Evolutionary conservation across 2,113 vertebrate genomes (phyloP), one percentile per base, ranked within the genome.

Genomic region (Cyphomyrus plagiostoma): DNA sequence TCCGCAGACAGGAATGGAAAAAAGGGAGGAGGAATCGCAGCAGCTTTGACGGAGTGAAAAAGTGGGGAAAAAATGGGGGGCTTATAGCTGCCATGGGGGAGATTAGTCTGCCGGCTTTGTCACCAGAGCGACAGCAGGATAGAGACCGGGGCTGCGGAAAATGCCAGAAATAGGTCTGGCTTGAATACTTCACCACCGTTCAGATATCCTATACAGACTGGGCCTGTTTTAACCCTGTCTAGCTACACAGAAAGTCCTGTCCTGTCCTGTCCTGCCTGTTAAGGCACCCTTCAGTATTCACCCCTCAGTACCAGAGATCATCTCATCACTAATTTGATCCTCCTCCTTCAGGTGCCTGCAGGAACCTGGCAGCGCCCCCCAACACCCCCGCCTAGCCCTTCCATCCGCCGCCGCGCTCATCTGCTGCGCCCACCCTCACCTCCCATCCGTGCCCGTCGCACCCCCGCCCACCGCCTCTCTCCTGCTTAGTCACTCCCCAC

Each of bases 251-350:
- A 26, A 39, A 49, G 42, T n/a, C 3, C 3, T 49, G 45, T 74
- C 4, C 3, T 49, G 45, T 74, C 4, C n/a, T 49, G 84, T 45
- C 88, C 42, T 82, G 35, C n/a, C 45, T 80, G 26, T 17, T 74
- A 11, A 42, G 9, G 42, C 13, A 74, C 11, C 4, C 42, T 66
- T 56, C 50, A 56, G 23, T 53, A 62, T 52, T 15, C 53, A 21
- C 8, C 11, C 66, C 30, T 26, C 50, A 30, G 53, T 70, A 46
- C 26, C 87, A 92, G 89, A 92, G 90, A 90, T 92, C 45, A 85
- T 50, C n/a, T 26, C 62, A 26, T 30, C 62, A 26, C 62, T 66
- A 85, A 26, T 85, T 85, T 85, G 39, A n/a, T 74, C 17, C 23
- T 10, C 30, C 48, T 52, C 13, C 30, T 87, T 56, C 48, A 52